These are phyloP conservation scores for Dolichotis patagonum DNA, from an alignment of 2,113 vertebrate species.

Conservation along the genomic window DNA sequence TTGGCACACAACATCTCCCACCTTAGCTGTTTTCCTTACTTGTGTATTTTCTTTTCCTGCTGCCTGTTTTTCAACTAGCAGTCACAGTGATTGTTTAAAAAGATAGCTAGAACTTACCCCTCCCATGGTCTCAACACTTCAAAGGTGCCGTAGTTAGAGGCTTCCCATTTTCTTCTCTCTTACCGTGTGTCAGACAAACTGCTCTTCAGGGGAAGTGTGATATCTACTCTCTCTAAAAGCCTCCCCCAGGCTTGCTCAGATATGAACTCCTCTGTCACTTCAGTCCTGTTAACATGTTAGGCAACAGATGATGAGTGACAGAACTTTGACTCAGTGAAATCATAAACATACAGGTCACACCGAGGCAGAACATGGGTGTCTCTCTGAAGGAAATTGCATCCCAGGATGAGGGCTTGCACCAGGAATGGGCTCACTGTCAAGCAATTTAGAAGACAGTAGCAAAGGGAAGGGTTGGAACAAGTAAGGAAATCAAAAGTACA, in stretches of 20 bases:
- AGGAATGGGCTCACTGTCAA: background rate
- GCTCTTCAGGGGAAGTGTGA: background rate
- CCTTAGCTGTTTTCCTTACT: background rate
- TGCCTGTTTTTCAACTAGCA: background rate
- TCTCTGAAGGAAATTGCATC: background rate
- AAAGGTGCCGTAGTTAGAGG: background rate
- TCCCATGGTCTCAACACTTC: background rate
- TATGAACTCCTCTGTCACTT: background rate
- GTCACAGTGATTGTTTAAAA: conserved; percentile 1
- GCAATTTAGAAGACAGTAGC: background rate
- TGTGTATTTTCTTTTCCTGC: background rate
- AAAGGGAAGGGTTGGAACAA: background rate
- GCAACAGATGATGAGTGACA: background rate
- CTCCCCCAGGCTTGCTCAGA: background rate
- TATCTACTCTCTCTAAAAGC: background rate
- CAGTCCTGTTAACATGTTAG: background rate
- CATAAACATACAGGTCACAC: background rate
- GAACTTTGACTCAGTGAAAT: too few species aligned
- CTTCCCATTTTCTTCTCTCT: background rate
- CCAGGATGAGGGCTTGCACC: background rate
- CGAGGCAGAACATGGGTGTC: background rate
- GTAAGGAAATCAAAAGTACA: background rate
- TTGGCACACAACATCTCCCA: background rate
- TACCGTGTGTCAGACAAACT: background rate
- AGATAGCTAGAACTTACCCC: background rate